Base-by-base conservation (phyloP, 2,797 vertebrate genomes). In the Aselliscus stoliczkanus region DNA sequence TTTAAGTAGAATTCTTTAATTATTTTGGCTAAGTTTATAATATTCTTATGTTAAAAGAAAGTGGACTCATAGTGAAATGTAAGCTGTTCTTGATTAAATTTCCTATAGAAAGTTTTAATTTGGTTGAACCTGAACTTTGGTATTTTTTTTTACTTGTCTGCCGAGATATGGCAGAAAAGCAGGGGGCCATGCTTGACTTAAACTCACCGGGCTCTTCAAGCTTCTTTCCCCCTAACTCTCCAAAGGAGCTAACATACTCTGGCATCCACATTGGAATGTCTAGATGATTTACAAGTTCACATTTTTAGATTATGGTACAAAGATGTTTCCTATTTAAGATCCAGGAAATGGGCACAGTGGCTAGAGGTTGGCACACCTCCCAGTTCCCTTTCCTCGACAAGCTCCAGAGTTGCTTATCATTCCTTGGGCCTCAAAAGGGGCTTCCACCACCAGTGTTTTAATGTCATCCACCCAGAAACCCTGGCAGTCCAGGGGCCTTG, bases 11-110 rank as follows among this genome's bases (percentile, higher is more conserved):
- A 82, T 15, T 88, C n/a, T 62, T 52, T 69, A 4, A 25, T n/a
- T 90, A 79, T 87, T 75, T 90, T 80, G 64, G 42, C 77, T 70
- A 47, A 37, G 8, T 86, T 97, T 85, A 69, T 14, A 64, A 10
- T 91, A 50, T 14, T 96, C 9, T 31, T 94, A 15, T 84, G 95
- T 93, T 84, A 70, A 90, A 92, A 88, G 75, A 54, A 52, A 56
- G 56, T 37, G n/a, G 77, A 85, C 18, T 67, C 20, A 14, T 50
- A 27, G 31, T 89, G 52, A 87, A 87, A 60, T 76, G 56, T 14
- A 64, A 54, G 34, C 86, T 88, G 72, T 72, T 89, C 70, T 83
- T 94, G 56, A 82, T n/a, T 70, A 62, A 81, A 56, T 77, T 76
- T 80, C 23, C 37, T 69, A 23, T 58, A 5, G 27, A 31, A 67